Evolutionary conservation across 2,113 vertebrate genomes (phyloP).

Genomic region (Sceloporus undulatus): DNA sequence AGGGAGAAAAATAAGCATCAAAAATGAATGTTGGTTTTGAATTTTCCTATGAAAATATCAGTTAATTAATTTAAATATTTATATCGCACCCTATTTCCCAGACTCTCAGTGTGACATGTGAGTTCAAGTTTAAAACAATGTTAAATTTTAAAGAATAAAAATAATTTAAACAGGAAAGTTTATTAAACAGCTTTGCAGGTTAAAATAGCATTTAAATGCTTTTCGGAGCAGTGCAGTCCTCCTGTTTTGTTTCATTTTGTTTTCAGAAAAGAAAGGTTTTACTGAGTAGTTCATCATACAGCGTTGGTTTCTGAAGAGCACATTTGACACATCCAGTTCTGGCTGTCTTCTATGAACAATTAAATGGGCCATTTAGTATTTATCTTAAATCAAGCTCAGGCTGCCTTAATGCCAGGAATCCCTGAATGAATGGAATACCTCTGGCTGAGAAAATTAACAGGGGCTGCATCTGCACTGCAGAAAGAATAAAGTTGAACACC

Average conservation of each 20-base stretch:
- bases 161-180: no score
- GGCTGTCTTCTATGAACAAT: conserved; percentile 32
- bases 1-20: no score
- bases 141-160: no score
- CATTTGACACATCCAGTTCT: conserved; percentile 8
- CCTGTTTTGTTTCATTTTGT: not conserved
- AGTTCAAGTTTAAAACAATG: no score
- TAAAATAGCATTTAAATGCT: conserved; percentile 18
- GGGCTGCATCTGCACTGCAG: no score
- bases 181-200: no score
- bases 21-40: no score
- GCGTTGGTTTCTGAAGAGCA: conserved; percentile 26
- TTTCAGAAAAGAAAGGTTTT: conserved; percentile 2
- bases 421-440: conserved; percentile 4
- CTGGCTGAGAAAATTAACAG: not conserved
- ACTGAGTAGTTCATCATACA: conserved; percentile 29
- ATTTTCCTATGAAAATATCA: no score
- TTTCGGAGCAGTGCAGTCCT: not conserved
- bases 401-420: conserved; percentile 28
- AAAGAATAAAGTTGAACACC: no score
- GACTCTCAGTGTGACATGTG: no score
- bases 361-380: conserved; percentile 33
- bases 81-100: no score
- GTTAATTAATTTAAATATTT: no score
- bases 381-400: conserved; percentile 11